These are phyloP conservation scores for Megaleporinus macrocephalus DNA, from an alignment of 2,113 vertebrate species.

Conservation along the genomic window DNA sequence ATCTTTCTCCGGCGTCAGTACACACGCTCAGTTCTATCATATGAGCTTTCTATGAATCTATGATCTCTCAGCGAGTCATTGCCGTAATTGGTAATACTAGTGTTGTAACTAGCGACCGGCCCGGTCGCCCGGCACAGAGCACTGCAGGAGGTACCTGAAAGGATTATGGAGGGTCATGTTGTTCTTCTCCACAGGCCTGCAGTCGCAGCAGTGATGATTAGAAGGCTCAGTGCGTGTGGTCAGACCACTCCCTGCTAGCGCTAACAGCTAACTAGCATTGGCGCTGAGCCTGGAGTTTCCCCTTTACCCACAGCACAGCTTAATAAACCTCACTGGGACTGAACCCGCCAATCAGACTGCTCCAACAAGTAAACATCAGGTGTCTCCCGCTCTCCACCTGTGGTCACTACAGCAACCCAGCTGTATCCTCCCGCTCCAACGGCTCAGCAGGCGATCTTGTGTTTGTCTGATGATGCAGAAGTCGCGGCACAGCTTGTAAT, in stretches of 20 bases:
- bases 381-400: conserved; percentile 35
- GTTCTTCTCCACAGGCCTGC: not conserved
- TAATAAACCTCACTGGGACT: conserved; percentile 42
- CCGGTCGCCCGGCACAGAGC: not conserved
- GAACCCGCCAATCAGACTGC: conserved; percentile 6
- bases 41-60: too few species aligned
- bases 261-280: not conserved
- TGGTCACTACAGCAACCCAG: conserved; percentile 20
- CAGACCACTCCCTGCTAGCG: not conserved
- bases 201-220: not conserved
- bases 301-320: conserved; percentile 15
- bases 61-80: too few species aligned
- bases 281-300: not conserved
- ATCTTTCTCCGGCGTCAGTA: too few species aligned
- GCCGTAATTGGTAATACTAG: too few species aligned
- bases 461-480: not conserved
- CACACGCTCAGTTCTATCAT: too few species aligned
- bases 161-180: not conserved
- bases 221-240: not conserved
- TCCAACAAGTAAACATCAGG: conserved; percentile 50
- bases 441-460: not conserved
- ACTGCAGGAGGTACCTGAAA: not conserved
- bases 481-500: too few species aligned
- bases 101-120: too few species aligned
- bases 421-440: not conserved